A percentile compares a stretch with the other conserved stretches of the same genome.
Evolutionary conservation across 2,888 invertebrate genomes (phyloP).

Genomic region (Priapulus caudatus): DNA sequence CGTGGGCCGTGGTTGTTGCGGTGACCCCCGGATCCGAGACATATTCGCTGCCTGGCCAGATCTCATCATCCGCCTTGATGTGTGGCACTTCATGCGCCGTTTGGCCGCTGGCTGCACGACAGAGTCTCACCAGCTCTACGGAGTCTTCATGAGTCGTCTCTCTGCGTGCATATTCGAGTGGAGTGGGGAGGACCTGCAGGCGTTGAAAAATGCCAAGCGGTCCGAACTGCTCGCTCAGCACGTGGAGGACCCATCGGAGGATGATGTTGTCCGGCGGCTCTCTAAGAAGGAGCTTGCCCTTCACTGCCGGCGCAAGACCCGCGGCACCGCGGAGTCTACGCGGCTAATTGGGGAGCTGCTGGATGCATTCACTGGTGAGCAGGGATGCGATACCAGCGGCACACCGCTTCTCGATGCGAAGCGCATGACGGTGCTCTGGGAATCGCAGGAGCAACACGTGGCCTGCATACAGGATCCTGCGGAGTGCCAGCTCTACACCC

Average conservation of each 20-base stretch:
- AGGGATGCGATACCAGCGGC: conserved; percentile 17
- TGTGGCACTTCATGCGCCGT: no score
- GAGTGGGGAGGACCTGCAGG: conserved; percentile 17
- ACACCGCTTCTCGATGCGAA: conserved; percentile 19
- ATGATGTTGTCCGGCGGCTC: conserved; percentile 17
- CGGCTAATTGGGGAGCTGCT: conserved; percentile 16
- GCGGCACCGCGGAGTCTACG: no score
- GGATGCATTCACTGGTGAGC: conserved; percentile 14
- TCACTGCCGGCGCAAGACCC: no score
- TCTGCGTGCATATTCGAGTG: no score
- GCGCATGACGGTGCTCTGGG: conserved; percentile 19
- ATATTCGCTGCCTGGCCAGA: no score
- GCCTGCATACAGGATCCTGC: conserved; percentile 20
- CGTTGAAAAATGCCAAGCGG: conserved; percentile 17
- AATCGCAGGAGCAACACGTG: conserved; percentile 17
- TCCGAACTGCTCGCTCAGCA: conserved; percentile 14
- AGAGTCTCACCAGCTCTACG: conserved; percentile 23
- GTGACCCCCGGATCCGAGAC: no score
- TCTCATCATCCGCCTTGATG: no score
- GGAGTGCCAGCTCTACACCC: conserved; percentile 19
- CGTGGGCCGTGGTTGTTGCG: conserved; percentile 26
- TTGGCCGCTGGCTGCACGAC: no score
- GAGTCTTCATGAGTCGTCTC: no score
- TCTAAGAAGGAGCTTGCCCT: conserved; percentile 17
- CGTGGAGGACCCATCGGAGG: conserved; percentile 13